phyloP scores from a whole-genome alignment of 2,888 invertebrate genomes.

The Epirrhoe alternata region DNA sequence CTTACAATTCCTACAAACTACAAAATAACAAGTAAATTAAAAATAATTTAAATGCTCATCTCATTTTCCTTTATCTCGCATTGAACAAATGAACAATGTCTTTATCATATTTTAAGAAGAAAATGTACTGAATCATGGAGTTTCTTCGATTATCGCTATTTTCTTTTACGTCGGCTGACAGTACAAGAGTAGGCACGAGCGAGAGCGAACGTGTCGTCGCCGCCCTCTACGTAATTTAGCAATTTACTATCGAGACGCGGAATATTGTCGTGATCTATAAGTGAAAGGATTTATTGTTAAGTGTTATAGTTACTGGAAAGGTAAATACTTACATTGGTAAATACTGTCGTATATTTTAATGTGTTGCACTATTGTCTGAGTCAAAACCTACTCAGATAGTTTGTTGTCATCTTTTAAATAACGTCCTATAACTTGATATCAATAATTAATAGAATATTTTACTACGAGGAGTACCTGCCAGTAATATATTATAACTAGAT shows the following conservation, averaged over 20 bases:
- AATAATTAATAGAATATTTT: too few species aligned
- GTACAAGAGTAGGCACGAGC: conserved; percentile 60
- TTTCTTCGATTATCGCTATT: conserved; percentile 69
- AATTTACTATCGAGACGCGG: conserved; percentile 19
- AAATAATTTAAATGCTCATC: conserved; percentile 3
- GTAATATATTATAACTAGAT: too few species aligned
- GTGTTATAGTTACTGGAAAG: conserved; percentile 3
- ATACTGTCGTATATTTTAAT: background rate
- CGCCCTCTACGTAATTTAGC: conserved; percentile 23
- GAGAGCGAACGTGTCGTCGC: conserved; percentile 55
- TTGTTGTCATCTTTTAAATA: background rate
- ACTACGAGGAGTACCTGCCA: too few species aligned
- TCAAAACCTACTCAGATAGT: background rate
- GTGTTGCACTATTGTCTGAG: background rate
- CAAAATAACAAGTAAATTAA: background rate
- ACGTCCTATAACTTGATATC: too few species aligned
- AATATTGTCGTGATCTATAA: conserved; percentile 32
- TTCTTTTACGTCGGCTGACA: conserved; percentile 49
- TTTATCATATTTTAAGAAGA: conserved; percentile 51
- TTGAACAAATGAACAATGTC: conserved; percentile 50
- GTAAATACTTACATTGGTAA: too few species aligned
- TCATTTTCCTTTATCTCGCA: conserved; percentile 42
- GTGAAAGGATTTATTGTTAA: conserved; percentile 30
- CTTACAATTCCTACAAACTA: background rate
- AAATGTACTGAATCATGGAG: conserved; percentile 53